These are phyloP conservation scores for Choristoneura fumiferana DNA, from an alignment of 1,140 invertebrate species.

Conservation along the genomic window DNA sequence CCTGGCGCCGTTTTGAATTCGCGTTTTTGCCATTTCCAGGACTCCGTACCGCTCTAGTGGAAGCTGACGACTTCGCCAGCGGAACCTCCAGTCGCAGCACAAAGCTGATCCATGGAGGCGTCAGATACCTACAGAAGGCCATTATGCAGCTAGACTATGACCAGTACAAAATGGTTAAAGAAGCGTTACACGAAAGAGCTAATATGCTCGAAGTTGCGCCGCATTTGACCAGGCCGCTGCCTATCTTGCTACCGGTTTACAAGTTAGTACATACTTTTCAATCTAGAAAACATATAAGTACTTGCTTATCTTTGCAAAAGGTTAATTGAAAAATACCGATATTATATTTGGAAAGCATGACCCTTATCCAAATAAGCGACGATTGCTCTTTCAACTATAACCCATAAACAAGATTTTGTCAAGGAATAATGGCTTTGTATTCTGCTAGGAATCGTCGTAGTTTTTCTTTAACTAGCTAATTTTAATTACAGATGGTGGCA, in stretches of 20 bases:
- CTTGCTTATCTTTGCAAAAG: too few relatives aligned
- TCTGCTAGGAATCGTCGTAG: neutral
- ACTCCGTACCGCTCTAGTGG: slow-evolving; percentile 96
- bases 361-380: too few relatives aligned
- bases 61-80: slow-evolving; percentile 98
- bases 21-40: slow-evolving; percentile 81
- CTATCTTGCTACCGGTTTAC: slow-evolving; percentile 99
- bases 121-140: slow-evolving; percentile 98
- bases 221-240: slow-evolving; percentile 96
- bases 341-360: too few relatives aligned
- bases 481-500: slow-evolving; percentile 94
- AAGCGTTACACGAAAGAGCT: slow-evolving; percentile 96
- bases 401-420: neutral
- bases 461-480: neutral
- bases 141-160: slow-evolving; percentile 96
- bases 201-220: slow-evolving; percentile 97
- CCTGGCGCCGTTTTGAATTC: too few relatives aligned
- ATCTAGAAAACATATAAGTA: too few relatives aligned
- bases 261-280: slow-evolving; percentile 83
- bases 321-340: too few relatives aligned
- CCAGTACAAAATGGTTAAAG: slow-evolving; percentile 98
- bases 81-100: slow-evolving; percentile 98
- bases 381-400: too few relatives aligned
- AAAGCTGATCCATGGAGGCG: slow-evolving; percentile 99
- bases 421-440: neutral